Evolutionary conservation across 1,140 invertebrate genomes (phyloP).

Genomic region (Ceratitis capitata): DNA sequence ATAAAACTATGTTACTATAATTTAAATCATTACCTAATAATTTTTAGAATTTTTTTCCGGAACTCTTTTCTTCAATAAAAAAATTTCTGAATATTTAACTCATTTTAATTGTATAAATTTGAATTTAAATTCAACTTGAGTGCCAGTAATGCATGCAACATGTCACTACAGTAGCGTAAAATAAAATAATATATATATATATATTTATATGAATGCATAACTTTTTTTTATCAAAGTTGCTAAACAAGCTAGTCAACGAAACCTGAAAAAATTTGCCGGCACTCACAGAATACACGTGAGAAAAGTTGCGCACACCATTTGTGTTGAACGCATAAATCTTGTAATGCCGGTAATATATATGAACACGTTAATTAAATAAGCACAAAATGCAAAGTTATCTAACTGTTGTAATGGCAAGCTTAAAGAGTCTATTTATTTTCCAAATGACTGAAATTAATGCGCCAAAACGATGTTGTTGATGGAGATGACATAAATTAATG

Average conservation of each 20-base stretch:
- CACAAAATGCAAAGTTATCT: background rate
- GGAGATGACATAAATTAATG: background rate
- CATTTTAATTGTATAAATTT: no score
- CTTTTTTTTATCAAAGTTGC: no score
- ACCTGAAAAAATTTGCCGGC: background rate
- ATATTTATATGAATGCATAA: background rate
- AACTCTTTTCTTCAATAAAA: no score
- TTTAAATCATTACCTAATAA: no score
- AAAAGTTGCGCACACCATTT: background rate
- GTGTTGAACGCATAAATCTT: background rate
- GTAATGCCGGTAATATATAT: background rate
- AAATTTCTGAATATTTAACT: no score
- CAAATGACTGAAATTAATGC: background rate
- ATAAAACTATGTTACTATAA: no score
- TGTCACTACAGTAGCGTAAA: background rate
- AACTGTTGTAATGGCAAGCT: background rate
- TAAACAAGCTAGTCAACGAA: background rate
- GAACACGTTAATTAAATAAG: background rate
- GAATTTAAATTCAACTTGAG: background rate
- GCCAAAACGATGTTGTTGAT: background rate
- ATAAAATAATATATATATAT: background rate
- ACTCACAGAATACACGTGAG: background rate
- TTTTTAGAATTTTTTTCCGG: no score
- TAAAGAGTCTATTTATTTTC: background rate
- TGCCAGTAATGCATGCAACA: background rate